Conservation (phyloP, 2,888 invertebrate species). For the Vanessa cardui region DNA sequence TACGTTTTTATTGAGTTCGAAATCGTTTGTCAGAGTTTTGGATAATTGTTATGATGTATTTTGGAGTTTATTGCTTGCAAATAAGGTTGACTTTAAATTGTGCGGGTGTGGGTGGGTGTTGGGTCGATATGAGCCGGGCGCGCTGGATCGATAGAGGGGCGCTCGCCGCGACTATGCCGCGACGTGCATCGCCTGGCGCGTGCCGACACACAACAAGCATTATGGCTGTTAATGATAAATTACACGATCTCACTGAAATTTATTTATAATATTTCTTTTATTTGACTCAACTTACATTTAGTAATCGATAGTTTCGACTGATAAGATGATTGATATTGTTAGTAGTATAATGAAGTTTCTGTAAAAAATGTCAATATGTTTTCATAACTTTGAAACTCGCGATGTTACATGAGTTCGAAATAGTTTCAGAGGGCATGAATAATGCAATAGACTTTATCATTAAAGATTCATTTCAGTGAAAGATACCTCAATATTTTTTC, state of each 20-base stretch:
- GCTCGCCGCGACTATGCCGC: constrained; percentile 53
- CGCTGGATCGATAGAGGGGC: constrained; percentile 69
- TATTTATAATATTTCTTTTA: neutral
- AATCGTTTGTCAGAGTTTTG: constrained; percentile 57
- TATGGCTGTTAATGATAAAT: constrained; percentile 32
- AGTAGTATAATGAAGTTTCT: no score
- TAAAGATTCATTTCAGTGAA: constrained; percentile 7
- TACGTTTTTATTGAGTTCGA: constrained; percentile 66
- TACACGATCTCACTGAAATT: neutral
- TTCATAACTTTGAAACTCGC: neutral
- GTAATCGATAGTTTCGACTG: no score
- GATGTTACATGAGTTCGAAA: neutral
- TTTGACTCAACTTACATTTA: no score
- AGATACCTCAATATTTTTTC: constrained; percentile 17
- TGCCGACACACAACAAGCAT: constrained; percentile 56
- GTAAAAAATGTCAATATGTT: neutral
- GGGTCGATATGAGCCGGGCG: constrained; percentile 74
- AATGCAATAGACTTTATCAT: constrained; percentile 32
- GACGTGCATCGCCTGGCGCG: constrained; percentile 44
- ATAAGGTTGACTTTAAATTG: constrained; percentile 69
- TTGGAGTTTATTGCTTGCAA: constrained; percentile 50
- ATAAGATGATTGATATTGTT: no score
- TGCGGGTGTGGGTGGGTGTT: constrained; percentile 60
- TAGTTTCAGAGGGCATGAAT: constrained; percentile 28
- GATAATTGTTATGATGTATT: constrained; percentile 45